Base-by-base conservation (phyloP, 2,797 vertebrate species). In the Brachymystax lenok region DNA sequence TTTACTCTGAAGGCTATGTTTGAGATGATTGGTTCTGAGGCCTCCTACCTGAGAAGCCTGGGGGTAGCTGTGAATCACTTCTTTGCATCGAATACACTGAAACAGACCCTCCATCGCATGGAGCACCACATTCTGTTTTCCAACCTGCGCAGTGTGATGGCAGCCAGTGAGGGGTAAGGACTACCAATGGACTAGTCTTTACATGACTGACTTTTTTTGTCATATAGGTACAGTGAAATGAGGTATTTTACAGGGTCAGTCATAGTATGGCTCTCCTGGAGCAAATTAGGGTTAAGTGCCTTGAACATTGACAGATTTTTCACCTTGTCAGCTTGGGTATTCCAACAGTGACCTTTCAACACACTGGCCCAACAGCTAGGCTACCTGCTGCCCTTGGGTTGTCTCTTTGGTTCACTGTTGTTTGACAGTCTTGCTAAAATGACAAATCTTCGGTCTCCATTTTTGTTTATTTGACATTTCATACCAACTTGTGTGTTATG, bases 11-110 rank as follows among this genome's bases (percentile, higher is more conserved):
- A 96, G 96, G 80, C 93, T 0, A 94, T 90, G 81, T 96, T 96
- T 85, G 95, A 96, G 90, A 79, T 96, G 82, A 92, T 96, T 6
- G 85, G 90, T 17, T 96, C 95, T 0, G 96, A 96, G 76, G 94
- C 93, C 0, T 95, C 94, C 1, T 96, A 95, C 86, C 78, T 95
- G 78, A 93, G 90, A 84, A 96, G 94, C 83, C 89, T 96, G 16
- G 81, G 81, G 0, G 88, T 96, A 13, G 90, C 88, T 2, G 89
- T 95, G 33, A 85, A 88, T 69, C 93, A 95, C 27, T 96, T 95
- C 83, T 85, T 87, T 35, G 80, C 87, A 0, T 96, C 94, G 0
- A 79, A 85, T 74, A 84, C 73, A 0, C 86, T 96, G 64, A 89
- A 74, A 59, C 79, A 27, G 51, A 88, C 79, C 1, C 80, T 96